These are phyloP conservation scores for Cardiocondyla obscurior DNA, from an alignment of 1,140 invertebrate species.

Conservation along the genomic window DNA sequence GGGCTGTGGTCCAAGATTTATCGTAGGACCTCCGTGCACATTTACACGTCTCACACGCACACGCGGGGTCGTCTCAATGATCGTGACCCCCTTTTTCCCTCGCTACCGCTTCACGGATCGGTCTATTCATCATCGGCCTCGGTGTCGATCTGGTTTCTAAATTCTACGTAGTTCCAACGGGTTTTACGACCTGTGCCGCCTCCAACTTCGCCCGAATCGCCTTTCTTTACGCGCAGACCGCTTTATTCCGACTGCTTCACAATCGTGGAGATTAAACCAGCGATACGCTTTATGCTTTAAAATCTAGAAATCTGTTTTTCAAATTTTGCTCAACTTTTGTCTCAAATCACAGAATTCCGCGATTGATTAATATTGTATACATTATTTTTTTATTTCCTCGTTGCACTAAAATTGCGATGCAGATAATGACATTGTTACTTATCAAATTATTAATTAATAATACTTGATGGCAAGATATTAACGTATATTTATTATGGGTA, in stretches of 20 bases:
- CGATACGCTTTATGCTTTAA: not conserved
- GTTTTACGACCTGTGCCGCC: slow-evolving; percentile 41
- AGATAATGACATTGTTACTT: not conserved
- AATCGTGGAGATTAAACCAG: slow-evolving; percentile 28
- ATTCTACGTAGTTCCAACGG: slow-evolving; percentile 51
- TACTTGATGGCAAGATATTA: not conserved
- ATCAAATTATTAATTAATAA: not conserved
- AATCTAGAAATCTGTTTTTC: slow-evolving; percentile 28
- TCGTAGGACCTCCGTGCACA: slow-evolving; percentile 55
- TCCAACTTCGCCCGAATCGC: slow-evolving; percentile 21
- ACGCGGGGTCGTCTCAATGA: slow-evolving; percentile 44
- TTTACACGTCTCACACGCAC: slow-evolving; percentile 58
- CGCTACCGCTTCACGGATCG: slow-evolving; percentile 56
- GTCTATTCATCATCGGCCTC: slow-evolving; percentile 54
- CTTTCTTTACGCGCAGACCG: slow-evolving; percentile 32
- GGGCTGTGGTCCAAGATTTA: slow-evolving; percentile 73
- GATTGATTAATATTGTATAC: not conserved
- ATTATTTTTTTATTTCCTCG: not conserved
- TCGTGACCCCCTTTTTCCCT: slow-evolving; percentile 44
- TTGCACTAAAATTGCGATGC: not conserved
- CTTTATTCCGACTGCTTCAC: slow-evolving; percentile 22
- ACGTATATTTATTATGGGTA: not conserved
- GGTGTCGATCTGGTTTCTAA: slow-evolving; percentile 49
- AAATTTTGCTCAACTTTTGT: not conserved
- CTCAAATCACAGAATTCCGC: not conserved